Conservation (phyloP, 1,140 invertebrate species). For the Cryptotermes secundus region DNA sequence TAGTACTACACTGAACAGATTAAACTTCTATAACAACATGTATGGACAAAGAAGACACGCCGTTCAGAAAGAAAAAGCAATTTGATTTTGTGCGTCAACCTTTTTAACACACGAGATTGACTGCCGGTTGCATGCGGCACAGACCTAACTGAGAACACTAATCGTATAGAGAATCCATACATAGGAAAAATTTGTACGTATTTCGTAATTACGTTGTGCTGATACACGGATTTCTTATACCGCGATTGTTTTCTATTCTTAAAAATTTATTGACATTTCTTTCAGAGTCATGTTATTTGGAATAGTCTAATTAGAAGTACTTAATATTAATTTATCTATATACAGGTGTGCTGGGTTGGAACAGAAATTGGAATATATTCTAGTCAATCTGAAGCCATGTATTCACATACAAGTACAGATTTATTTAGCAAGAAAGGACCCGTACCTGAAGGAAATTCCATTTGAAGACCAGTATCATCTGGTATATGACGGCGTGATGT, state of each 20-base stretch:
- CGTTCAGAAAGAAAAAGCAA: constrained; percentile 23
- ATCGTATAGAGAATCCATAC: not conserved
- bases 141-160: not conserved
- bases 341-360: constrained; percentile 27
- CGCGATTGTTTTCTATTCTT: not conserved
- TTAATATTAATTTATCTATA: not conserved
- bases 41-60: constrained; percentile 24
- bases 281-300: constrained; percentile 19
- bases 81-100: constrained; percentile 13
- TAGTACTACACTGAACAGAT: constrained; percentile 26
- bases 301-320: not conserved
- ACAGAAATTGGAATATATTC: not conserved
- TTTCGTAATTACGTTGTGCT: not conserved
- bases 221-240: not conserved
- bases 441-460: not conserved
- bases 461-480: not conserved
- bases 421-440: not conserved
- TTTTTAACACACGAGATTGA: not conserved
- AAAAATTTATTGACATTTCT: constrained; percentile 26
- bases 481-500: too few species aligned
- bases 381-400: not conserved
- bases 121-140: not conserved
- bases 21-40: constrained; percentile 28
- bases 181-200: not conserved
- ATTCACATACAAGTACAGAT: not conserved